Percentiles rank a stretch among this genome's conserved stretches.
phyloP scores from a whole-genome alignment of 2,888 invertebrate genomes.

The Lottia scabra region DNA sequence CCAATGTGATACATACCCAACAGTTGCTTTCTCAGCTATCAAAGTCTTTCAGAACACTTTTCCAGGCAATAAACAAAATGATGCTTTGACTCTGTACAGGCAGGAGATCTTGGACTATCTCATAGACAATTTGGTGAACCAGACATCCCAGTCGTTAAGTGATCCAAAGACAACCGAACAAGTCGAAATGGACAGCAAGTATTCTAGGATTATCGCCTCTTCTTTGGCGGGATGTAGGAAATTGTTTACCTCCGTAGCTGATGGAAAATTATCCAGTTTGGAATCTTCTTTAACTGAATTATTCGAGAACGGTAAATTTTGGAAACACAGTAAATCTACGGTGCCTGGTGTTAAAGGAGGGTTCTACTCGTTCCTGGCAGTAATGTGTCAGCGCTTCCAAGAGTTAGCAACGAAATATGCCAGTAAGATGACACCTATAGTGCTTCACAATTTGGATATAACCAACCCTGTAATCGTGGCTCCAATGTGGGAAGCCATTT shows the following conservation, averaged over 20 bases:
- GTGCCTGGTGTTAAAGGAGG: slow-evolving; percentile 68
- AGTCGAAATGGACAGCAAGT: slow-evolving; percentile 80
- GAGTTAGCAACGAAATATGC: slow-evolving; percentile 74
- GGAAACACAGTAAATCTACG: slow-evolving; percentile 73
- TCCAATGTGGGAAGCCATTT: slow-evolving; percentile 81
- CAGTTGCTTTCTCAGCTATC: slow-evolving; percentile 81
- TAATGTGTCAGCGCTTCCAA: slow-evolving; percentile 75
- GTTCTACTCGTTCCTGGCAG: slow-evolving; percentile 77
- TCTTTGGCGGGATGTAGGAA: slow-evolving; percentile 78
- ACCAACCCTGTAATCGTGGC: slow-evolving; percentile 77
- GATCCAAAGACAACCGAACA: slow-evolving; percentile 71
- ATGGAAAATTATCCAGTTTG: slow-evolving; percentile 48
- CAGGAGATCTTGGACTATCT: slow-evolving; percentile 82
- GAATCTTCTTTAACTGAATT: slow-evolving; percentile 73
- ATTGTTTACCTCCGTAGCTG: slow-evolving; percentile 75
- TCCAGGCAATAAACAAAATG: slow-evolving; percentile 80
- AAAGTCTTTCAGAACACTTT: slow-evolving; percentile 81
- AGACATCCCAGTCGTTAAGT: slow-evolving; percentile 66
- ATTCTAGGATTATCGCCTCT: slow-evolving; percentile 77
- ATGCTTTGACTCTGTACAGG: slow-evolving; percentile 86
- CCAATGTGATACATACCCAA: slow-evolving; percentile 87
- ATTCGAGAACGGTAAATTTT: slow-evolving; percentile 77
- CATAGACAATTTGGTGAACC: slow-evolving; percentile 77
- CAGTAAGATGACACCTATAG: slow-evolving; percentile 73
- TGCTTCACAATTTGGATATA: slow-evolving; percentile 79